phyloP scores from a whole-genome alignment of 2,888 invertebrate genomes.

The Rapana venosa region DNA sequence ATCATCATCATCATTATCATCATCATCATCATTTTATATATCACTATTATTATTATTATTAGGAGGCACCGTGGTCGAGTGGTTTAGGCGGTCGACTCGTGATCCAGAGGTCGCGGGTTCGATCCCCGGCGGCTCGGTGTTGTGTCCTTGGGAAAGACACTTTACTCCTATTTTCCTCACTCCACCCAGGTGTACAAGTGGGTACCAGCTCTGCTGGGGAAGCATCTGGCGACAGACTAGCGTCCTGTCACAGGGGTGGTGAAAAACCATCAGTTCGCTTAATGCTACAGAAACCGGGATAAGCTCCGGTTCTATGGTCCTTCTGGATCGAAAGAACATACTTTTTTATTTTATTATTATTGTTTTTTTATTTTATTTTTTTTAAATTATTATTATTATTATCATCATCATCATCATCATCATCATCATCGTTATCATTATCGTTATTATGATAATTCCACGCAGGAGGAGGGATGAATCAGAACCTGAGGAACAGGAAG shows the following conservation, averaged over 20 bases:
- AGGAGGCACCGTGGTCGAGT: not conserved
- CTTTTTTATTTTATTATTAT: not conserved
- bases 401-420: not conserved
- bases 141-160: too few relatives aligned
- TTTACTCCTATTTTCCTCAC: too few relatives aligned
- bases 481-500: slow-evolving; percentile 84
- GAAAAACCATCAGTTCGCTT: not conserved
- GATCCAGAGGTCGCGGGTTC: not conserved
- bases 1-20: too few relatives aligned
- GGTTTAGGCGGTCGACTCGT: too few relatives aligned
- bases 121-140: too few relatives aligned
- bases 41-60: not conserved
- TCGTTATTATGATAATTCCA: not conserved
- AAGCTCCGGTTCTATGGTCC: not conserved
- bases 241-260: not conserved
- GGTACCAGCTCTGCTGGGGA: not conserved
- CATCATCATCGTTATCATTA: not conserved
- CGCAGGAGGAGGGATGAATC: slow-evolving; percentile 65
- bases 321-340: not conserved
- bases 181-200: too few relatives aligned
- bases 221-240: not conserved
- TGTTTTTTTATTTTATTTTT: not conserved
- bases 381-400: not conserved
- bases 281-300: not conserved
- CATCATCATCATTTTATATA: too few relatives aligned